Base-by-base conservation (phyloP, 2,888 invertebrate species). In the Gari tellinella region DNA sequence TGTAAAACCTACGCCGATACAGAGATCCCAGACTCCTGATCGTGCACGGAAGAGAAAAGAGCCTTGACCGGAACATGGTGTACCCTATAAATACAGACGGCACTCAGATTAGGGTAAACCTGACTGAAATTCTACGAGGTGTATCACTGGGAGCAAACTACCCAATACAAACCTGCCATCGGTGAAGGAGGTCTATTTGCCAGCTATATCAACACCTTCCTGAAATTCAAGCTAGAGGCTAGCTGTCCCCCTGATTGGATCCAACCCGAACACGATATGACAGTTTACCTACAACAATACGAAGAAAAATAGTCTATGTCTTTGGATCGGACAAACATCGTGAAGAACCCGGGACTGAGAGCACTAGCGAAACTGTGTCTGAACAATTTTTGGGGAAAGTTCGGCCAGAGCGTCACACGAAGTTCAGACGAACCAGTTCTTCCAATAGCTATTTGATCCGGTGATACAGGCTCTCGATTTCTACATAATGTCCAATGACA, bases 61-160 rank as follows among this genome's bases (percentile, higher is more conserved):
- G 55, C 55, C 5, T 62, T 91, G 2, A 62, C 37, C 0, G 88
- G 91, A 7, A 89, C 90, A 1, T 92, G 88, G 89, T 87, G 90
- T 17, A 81, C 84, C 0, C 87, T 86, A 19, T 91, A 92, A 74
- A 51, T 92, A 0, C 31, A 80, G 37, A 86, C 84, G 68, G 91
- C 91, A 4, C 31, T 90, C 0, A 38, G 73, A 56, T 74, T 77
- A 31, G 90, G 89, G 0, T 92, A 92, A 61, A 65, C 67, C 49
- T 75, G 91, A 15, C 1, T 87, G 0, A 73, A 89, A 49, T 80
- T 90, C 5, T 72, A 78, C 41, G 90, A 90, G 70, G 85, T 91
- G 14, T 91, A 89, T 84, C 83, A 90, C 58, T 56, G 62, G 76
- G 41, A 62, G n/a, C 57, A 67, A 17, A 66, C 65, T 3, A 74